phyloP scores from a whole-genome alignment of 2,113 vertebrate genomes.

The Tinamus guttatus region DNA sequence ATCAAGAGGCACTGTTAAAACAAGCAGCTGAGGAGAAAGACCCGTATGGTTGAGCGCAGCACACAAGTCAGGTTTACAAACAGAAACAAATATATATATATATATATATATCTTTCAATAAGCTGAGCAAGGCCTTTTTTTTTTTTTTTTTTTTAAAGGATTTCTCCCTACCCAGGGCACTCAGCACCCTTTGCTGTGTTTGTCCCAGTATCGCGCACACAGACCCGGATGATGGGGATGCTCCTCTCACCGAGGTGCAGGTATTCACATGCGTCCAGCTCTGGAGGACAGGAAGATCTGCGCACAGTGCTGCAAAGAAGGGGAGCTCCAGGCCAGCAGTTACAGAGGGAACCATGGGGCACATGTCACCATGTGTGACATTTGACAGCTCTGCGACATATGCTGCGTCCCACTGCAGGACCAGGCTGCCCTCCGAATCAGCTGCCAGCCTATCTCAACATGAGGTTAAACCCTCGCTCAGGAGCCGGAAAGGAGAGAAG shows the following conservation, averaged over 20 bases:
- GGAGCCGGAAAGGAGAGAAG: conserved; percentile 51
- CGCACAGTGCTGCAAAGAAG: neutral
- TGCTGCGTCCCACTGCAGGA: neutral
- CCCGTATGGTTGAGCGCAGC: fast-evolving
- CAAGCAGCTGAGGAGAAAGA: neutral
- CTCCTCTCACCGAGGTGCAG: neutral
- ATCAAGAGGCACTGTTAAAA: neutral
- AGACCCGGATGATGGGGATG: fast-evolving
- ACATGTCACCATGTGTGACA: neutral
- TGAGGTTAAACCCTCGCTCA: conserved; percentile 24
- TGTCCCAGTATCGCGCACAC: neutral
- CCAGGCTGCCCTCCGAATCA: neutral
- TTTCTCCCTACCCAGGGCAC: neutral
- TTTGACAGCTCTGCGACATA: conserved; percentile 57
- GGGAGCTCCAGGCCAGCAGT: neutral
- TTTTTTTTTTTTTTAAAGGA: neutral
- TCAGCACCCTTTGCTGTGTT: neutral
- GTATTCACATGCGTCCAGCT: fast-evolving
- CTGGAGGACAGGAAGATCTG: neutral
- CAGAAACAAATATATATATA: too few species aligned
- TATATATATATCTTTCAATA: too few species aligned
- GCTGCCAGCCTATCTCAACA: neutral
- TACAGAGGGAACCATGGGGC: fast-evolving
- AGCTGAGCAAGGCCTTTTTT: neutral
- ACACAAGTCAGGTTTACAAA: neutral